phyloP scores from a whole-genome alignment of 1,140 invertebrate species.

The Trichonephila clavata region DNA sequence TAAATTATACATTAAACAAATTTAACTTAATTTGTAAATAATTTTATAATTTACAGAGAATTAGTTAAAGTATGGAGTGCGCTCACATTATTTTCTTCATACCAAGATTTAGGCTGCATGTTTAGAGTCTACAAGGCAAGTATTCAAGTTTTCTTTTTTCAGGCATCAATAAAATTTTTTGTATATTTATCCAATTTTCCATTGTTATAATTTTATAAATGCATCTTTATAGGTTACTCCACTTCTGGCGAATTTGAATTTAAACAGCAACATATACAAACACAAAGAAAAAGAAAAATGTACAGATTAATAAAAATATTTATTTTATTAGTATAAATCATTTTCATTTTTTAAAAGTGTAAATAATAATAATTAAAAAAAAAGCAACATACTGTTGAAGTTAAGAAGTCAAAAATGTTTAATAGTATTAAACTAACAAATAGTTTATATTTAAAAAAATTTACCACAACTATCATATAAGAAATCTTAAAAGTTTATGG shows the following conservation, averaged over 20 bases:
- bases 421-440: too few species aligned
- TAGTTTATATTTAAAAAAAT: too few species aligned
- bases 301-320: background rate
- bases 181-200: background rate
- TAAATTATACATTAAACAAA: too few species aligned
- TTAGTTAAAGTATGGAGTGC: constrained; percentile 43
- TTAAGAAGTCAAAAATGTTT: too few species aligned
- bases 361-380: too few species aligned
- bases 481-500: too few species aligned
- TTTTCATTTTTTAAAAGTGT: too few species aligned
- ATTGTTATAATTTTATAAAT: background rate
- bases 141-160: background rate
- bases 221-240: constrained; percentile 47
- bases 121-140: constrained; percentile 67
- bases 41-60: constrained; percentile 44
- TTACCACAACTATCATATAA: too few species aligned
- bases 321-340: background rate
- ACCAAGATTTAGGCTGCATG: constrained; percentile 56
- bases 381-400: too few species aligned
- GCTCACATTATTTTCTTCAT: constrained; percentile 58
- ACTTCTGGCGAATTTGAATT: constrained; percentile 55
- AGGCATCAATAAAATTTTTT: too few species aligned
- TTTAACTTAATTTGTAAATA: too few species aligned
- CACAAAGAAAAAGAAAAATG: constrained; percentile 52
- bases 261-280: constrained; percentile 51